Conservation (phyloP, 2,888 invertebrate genomes). For the Perizoma affinitatum region DNA sequence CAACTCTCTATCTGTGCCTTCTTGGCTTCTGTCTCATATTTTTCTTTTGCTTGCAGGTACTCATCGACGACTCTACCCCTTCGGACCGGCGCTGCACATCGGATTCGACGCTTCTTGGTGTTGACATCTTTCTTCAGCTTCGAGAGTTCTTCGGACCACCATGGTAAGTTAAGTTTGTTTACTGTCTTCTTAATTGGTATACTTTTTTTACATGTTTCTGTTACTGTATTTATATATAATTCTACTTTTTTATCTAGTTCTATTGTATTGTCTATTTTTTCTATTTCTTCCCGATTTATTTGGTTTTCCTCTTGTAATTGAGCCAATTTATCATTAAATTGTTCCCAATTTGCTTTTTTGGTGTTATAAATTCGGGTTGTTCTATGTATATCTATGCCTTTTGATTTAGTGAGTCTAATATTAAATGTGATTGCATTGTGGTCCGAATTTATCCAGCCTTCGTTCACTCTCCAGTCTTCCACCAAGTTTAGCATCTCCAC, state of each 20-base stretch:
- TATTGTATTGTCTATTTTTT: conserved; percentile 8
- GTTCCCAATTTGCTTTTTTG: no score
- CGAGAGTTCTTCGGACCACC: conserved; percentile 13
- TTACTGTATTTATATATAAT: conserved; percentile 7
- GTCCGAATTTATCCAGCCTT: no score
- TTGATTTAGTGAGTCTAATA: no score
- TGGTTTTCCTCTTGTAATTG: conserved; percentile 12
- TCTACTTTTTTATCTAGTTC: conserved; percentile 10
- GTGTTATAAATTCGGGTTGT: no score
- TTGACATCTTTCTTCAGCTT: background rate
- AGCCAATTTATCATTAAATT: conserved; percentile 23
- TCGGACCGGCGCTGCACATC: conserved; percentile 6
- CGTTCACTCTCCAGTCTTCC: no score
- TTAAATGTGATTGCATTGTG: no score
- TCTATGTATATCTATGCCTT: no score
- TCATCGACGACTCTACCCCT: conserved; percentile 5
- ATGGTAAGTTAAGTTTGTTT: no score
- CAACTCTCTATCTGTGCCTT: no score
- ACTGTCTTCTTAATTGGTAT: conserved; percentile 17
- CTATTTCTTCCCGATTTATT: conserved; percentile 10
- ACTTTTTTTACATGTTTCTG: conserved; percentile 1
- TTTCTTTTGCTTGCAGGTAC: conserved; percentile 19
- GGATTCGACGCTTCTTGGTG: conserved; percentile 11
- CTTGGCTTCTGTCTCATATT: conserved; percentile 9
- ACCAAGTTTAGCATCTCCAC: no score